Conservation (phyloP, 2,888 invertebrate genomes). For the Leptinotarsa haldemani region DNA sequence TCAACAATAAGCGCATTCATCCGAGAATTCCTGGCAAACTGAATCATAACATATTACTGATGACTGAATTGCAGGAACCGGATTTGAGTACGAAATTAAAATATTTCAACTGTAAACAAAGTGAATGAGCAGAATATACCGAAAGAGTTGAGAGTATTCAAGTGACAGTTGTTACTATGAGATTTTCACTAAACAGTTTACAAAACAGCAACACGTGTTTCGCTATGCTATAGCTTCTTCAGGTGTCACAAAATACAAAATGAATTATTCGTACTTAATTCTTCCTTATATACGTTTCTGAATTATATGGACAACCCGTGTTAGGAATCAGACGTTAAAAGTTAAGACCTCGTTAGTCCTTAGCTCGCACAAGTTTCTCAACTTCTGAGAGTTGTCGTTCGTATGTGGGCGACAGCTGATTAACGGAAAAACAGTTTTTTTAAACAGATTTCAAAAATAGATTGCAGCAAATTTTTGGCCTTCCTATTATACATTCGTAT, state of each 20-base stretch:
- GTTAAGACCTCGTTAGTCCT: too few species aligned
- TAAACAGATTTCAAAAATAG: too few species aligned
- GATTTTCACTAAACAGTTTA: background rate
- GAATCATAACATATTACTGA: constrained; percentile 5
- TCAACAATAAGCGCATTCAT: background rate
- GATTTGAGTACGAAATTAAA: background rate
- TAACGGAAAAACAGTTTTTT: too few species aligned
- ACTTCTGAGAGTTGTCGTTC: too few species aligned
- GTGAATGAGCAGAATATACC: background rate
- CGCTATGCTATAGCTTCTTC: background rate
- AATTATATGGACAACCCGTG: too few species aligned
- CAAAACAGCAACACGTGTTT: background rate
- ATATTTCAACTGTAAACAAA: background rate
- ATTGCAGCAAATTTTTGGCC: too few species aligned
- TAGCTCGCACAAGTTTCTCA: too few species aligned
- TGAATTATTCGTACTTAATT: background rate
- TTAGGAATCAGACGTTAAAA: too few species aligned
- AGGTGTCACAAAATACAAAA: background rate
- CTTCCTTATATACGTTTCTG: too few species aligned
- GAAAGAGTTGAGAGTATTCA: background rate
- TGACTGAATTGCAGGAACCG: background rate
- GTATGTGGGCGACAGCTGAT: too few species aligned
- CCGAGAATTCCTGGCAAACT: background rate
- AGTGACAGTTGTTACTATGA: background rate
- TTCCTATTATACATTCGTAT: too few species aligned